These are phyloP conservation scores for Dromococcyx pavoninus DNA, from an alignment of 2,797 vertebrate species.

Conservation along the genomic window DNA sequence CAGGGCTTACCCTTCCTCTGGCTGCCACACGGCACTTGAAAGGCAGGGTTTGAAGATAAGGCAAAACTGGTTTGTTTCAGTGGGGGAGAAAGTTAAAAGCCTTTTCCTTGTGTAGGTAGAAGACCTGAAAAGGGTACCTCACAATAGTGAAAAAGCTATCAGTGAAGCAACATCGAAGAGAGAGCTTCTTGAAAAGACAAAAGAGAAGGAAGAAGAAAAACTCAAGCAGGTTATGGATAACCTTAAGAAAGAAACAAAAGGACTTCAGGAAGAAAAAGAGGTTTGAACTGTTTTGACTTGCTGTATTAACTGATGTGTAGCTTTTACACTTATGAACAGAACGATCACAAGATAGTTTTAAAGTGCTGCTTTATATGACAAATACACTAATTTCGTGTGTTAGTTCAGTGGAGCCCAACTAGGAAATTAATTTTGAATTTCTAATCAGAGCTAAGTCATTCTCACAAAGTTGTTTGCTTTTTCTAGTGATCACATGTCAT, in stretches of 20 bases:
- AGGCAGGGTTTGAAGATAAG: background rate
- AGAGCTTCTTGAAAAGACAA: conserved; percentile 84
- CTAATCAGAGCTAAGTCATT: background rate
- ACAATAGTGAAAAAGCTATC: conserved; percentile 82
- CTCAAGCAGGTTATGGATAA: conserved; percentile 88
- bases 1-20: background rate
- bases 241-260: conserved; percentile 91
- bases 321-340: background rate
- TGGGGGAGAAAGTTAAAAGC: background rate
- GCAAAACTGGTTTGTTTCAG: background rate
- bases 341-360: accelerated
- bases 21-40: background rate
- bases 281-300: conserved; percentile 69
- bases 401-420: background rate
- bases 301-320: background rate
- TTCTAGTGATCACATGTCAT: background rate
- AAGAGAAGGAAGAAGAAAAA: conserved; percentile 86
- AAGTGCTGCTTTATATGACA: background rate
- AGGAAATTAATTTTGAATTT: background rate
- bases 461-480: background rate
- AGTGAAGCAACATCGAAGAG: conserved; percentile 80
- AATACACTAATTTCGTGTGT: accelerated
- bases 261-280: conserved; percentile 91
- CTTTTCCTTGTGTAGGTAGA: conserved; percentile 78
- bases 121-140: conserved; percentile 83